phyloP scores from a whole-genome alignment of 2,797 vertebrate genomes.

The Chloroceryle amazona region DNA sequence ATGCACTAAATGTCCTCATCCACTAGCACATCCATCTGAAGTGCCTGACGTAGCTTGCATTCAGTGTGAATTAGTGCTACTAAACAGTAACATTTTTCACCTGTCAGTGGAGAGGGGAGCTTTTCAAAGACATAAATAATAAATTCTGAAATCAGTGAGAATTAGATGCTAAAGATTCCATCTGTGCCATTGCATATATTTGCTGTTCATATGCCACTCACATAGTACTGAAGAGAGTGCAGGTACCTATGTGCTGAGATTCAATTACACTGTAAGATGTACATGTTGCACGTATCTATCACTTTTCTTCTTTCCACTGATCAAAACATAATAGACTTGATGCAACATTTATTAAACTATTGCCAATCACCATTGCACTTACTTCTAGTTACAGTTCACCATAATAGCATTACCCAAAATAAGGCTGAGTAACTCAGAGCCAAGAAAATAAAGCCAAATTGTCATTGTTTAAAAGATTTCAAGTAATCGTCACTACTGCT shows the following conservation, averaged over 20 bases:
- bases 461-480: neutral
- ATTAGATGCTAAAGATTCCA: conserved; percentile 15
- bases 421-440: neutral
- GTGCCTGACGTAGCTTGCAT: neutral
- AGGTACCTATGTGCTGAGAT: neutral
- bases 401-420: neutral
- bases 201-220: neutral
- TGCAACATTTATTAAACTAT: neutral
- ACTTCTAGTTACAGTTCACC: neutral
- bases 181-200: neutral
- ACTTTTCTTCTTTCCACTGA: neutral
- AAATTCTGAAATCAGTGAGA: neutral
- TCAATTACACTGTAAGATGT: neutral
- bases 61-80: neutral
- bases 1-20: neutral
- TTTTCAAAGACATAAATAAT: neutral
- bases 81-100: neutral
- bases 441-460: neutral
- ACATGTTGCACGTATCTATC: neutral
- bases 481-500: neutral
- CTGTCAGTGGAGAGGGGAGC: neutral
- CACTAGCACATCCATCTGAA: neutral
- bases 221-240: neutral
- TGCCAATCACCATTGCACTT: neutral
- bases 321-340: neutral